Evolutionary conservation across 2,888 invertebrate species (phyloP), one percentile per base, ranked within the genome.

Genomic region (Dexiosoma caninum): DNA sequence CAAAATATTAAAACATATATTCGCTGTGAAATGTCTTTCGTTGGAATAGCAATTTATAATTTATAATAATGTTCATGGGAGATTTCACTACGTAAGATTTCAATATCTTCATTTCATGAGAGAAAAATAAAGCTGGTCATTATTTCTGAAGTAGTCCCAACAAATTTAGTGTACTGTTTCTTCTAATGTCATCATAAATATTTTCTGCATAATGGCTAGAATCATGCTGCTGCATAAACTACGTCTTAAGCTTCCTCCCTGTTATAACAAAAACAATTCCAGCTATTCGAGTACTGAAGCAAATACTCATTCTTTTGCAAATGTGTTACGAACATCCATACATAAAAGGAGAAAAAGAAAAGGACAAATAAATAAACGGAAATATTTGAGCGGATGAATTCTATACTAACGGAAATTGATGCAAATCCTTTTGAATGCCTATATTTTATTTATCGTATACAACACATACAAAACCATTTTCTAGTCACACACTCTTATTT

Each of bases 341-440:
- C 19, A 42, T 4, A 19, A 2, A 9, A 46, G 12, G 8, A 21
- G 14, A 27, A 1, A 30, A 32, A 44, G 30, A 71, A 70, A 44
- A 75, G 75, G 59, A 40, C 72, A 49, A 77, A 72, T 76, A 81
- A 72, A 76, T 80, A 71, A 74, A 74, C 79, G 81, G 78, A 78
- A 66, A 81, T 74, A 70, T 77, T 69, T 62, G 37, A 81, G 60
- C 72, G 76, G 78, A 81, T 83, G 60, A 83, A 40, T 64, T 77
- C 70, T 69, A 67, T 77, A 40, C 81, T 44, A 77, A 74, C 77
- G 83, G 83, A 83, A 83, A 83, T 82, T 82, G 82, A 77, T 82
- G 79, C 80, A 81, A 81, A 81, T 81, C 76, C 80, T 77, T 76
- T 77, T 72, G 55, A 23, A 64, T 77, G 67, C 64, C 60, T 23